A percentile compares a stretch with the other conserved stretches of the same genome.
phyloP scores from a whole-genome alignment of 2,113 vertebrate genomes.

The Poeciliopsis prolifica region DNA sequence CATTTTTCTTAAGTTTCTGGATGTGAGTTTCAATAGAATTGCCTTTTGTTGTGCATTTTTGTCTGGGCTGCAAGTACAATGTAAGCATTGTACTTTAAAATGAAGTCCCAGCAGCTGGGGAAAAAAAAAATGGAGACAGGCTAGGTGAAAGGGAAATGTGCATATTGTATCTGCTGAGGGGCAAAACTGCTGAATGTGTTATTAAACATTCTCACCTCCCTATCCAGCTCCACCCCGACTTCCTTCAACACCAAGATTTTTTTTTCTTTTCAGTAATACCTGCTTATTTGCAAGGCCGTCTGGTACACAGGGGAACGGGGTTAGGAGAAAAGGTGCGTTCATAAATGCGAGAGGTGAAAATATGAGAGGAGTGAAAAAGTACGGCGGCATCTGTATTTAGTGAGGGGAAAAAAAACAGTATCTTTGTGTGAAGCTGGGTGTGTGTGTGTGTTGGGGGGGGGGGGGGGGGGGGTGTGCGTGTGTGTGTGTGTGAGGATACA shows the following conservation, averaged over 20 bases:
- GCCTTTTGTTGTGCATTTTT: constrained; percentile 33
- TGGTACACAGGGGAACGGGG: constrained; percentile 63
- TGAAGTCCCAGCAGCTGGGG: constrained; percentile 30
- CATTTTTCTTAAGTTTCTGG: constrained; percentile 6
- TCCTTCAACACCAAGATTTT: constrained; percentile 64
- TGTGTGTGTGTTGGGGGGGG: constrained; percentile 19
- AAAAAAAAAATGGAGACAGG: constrained; percentile 40
- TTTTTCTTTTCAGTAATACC: constrained; percentile 67
- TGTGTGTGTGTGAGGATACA: constrained; percentile 20
- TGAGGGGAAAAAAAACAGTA: constrained; percentile 32
- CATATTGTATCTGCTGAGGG: constrained; percentile 72
- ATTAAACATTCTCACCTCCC: constrained; percentile 74
- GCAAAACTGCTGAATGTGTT: constrained; percentile 66
- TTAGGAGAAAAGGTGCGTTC: constrained; percentile 55
- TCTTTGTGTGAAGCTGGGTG: constrained; percentile 41
- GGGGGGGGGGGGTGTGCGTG: constrained; percentile 40
- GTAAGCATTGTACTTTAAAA: constrained; percentile 36
- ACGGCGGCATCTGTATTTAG: constrained; percentile 63
- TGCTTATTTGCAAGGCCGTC: constrained; percentile 73
- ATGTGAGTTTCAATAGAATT: constrained; percentile 12
- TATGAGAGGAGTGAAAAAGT: constrained; percentile 28
- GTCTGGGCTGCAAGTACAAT: constrained; percentile 15
- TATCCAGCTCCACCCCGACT: constrained; percentile 60
- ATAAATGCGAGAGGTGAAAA: constrained; percentile 37
- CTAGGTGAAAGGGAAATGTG: constrained; percentile 58